Base-by-base conservation (phyloP, 1,140 invertebrate genomes). In the Venustaconcha ellipsiformis region DNA sequence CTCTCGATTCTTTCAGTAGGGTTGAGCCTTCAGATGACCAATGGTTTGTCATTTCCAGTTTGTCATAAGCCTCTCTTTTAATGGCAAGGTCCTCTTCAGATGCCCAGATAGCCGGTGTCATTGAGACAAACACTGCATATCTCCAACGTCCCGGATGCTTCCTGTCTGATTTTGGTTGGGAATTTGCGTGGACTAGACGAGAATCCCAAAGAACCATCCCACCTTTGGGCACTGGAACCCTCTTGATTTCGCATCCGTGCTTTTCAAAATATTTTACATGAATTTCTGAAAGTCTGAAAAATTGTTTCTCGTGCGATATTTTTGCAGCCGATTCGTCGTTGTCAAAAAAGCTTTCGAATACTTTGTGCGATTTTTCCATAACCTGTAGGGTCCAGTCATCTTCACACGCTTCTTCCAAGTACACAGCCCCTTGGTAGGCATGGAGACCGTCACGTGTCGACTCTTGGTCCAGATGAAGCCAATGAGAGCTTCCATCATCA, bases 191-290 rank as follows among this genome's bases (percentile, higher is more conserved):
- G 5, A 80, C 72, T 8, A 68, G 11, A 30, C 76, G n/a, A 12
- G 79, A 78, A 56, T 80, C 79, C 79, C 79, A 80, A 2, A 80
- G 23, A 30, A 80, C 76, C n/a, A 80, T 63, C n/a, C 67, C 71
- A 17, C 79, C 79, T 66, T 78, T 80, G n/a, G 79, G 76, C 6
- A 72, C 79, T 30, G 79, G 72, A 17, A 80, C 56, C 60, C 68
- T 60, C 56, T 63, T 67, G 13, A 68, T 57, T 57, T 67, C 64
- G 57, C 79, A 80, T 8, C 72, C 76, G 17, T 71, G 69, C 23
- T 70, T 12, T 18, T 71, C n/a, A 55, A 71, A 78, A 56, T 63
- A 82, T 20, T n/a, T 23, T 18, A 74, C 55, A 62, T 72, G 37
- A 59, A 12, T 14, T 20, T 78, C 23, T 17, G 63, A 23, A 8